Conservation (phyloP, 2,888 invertebrate species). For the Linyphia triangularis region DNA sequence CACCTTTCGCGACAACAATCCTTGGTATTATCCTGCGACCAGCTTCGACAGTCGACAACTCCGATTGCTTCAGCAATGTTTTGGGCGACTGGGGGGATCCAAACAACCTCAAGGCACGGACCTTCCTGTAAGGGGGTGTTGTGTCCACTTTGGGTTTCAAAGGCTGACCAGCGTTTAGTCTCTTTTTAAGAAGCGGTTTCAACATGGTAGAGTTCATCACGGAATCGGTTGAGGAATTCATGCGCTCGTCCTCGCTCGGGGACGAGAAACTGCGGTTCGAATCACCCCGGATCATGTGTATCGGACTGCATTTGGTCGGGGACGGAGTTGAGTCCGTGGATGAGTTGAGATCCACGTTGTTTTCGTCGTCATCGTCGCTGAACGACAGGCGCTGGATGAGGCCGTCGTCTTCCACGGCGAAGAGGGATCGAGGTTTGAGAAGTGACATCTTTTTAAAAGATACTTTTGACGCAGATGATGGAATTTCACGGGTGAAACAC, state of each 20-base stretch:
- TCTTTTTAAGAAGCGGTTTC: not conserved
- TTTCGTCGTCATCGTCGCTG: conserved; percentile 19
- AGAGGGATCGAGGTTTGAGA: conserved; percentile 29
- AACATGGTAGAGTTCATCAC: not conserved
- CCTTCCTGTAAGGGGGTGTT: conserved; percentile 83
- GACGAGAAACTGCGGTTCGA: not conserved
- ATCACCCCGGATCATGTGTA: not conserved
- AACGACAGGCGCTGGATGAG: conserved; percentile 46
- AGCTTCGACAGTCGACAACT: conserved; percentile 39
- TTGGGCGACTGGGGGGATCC: conserved; percentile 93
- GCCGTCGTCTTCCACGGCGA: conserved; percentile 55
- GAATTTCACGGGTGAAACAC: not conserved
- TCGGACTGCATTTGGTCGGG: not conserved
- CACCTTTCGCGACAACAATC: not conserved
- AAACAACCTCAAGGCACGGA: conserved; percentile 85
- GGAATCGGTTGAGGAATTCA: conserved; percentile 63
- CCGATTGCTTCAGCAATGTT: conserved; percentile 84
- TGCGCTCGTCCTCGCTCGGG: conserved; percentile 23
- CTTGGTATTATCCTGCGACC: conserved; percentile 8
- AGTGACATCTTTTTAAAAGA: not conserved
- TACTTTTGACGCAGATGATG: not conserved
- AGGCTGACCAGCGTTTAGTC: not conserved
- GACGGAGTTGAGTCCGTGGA: not conserved
- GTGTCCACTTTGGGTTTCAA: conserved; percentile 2
- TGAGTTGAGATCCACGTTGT: not conserved